Evolutionary conservation across 2,888 invertebrate species (phyloP).

Genomic region (Machimus atricapillus): DNA sequence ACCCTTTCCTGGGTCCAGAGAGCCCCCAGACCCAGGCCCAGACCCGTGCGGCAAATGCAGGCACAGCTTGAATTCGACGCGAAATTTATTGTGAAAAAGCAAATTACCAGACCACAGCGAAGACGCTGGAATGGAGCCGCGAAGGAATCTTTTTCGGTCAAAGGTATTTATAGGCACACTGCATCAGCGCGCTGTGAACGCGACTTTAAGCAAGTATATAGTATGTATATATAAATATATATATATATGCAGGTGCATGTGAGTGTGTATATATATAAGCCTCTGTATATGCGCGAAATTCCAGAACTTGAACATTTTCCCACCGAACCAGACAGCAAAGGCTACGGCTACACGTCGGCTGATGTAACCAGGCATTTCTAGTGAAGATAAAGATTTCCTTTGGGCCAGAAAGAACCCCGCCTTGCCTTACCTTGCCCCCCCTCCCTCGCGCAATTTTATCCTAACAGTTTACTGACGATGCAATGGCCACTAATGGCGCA

Average conservation of each 20-base stretch:
- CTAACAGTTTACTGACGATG: neutral
- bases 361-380: neutral
- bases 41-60: neutral
- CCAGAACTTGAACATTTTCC: neutral
- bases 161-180: constrained; percentile 17
- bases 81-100: constrained; percentile 32
- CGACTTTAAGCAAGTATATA: neutral
- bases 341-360: neutral
- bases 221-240: neutral
- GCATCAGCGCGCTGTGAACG: neutral
- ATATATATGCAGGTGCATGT: no score
- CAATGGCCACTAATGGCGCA: neutral
- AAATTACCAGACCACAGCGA: constrained; percentile 30
- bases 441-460: neutral
- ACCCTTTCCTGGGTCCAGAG: neutral
- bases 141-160: constrained; percentile 14
- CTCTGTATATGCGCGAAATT: constrained; percentile 2
- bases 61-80: constrained; percentile 20
- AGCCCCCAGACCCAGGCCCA: no score
- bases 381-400: neutral
- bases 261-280: neutral
- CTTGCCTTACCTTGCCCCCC: neutral
- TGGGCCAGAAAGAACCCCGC: neutral
- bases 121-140: neutral
- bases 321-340: neutral